These are phyloP conservation scores for Bergia puertoricense DNA, from an alignment of 92 coral and sea anemone genomes.

Conservation along the genomic window DNA sequence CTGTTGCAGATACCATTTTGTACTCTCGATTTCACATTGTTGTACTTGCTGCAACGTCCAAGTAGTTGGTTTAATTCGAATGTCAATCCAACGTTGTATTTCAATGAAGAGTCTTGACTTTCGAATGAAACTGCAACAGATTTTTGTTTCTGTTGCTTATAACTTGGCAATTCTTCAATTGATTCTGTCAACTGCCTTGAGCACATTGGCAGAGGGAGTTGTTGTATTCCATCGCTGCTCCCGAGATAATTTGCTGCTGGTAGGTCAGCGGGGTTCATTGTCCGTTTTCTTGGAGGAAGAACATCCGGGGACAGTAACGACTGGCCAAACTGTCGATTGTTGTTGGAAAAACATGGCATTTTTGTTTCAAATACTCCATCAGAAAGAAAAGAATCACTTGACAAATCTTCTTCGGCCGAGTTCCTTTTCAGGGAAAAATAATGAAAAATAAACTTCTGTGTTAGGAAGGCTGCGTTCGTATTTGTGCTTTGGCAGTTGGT, in stretches of 20 bases:
- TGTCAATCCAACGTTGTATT: constrained; percentile 21
- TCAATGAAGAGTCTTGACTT: neutral
- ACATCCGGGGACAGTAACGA: neutral
- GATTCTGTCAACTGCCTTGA: neutral
- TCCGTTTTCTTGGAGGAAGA: neutral
- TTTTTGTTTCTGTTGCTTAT: neutral
- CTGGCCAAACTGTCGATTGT: neutral
- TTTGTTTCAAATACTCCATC: neutral
- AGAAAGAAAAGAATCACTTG: neutral
- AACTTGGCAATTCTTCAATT: neutral
- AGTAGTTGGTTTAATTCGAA: constrained; percentile 1
- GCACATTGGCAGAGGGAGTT: neutral
- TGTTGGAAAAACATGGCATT: neutral
- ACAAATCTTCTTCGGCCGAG: neutral
- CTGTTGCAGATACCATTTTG: neutral
- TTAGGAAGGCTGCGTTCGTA: neutral
- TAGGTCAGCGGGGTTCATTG: neutral
- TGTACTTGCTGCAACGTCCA: neutral
- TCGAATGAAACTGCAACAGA: too few relatives aligned
- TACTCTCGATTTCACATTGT: neutral
- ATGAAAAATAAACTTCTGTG: neutral
- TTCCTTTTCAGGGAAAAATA: neutral
- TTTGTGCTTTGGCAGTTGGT: neutral
- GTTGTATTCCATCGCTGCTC: neutral
- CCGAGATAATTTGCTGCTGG: neutral